phyloP scores from a whole-genome alignment of 1,140 invertebrate species.

The Varroa destructor region DNA sequence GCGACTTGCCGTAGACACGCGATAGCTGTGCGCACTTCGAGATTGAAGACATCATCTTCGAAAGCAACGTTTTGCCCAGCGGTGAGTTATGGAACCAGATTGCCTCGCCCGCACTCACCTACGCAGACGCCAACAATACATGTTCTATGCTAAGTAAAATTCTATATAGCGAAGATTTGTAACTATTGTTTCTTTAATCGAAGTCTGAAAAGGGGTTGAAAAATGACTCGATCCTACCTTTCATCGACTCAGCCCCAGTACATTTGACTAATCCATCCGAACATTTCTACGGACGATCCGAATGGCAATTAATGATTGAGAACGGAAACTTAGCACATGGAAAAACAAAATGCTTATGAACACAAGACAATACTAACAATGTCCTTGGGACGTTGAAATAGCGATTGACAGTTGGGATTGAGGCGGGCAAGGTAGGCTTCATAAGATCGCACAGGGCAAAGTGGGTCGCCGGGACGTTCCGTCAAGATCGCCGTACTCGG shows the following conservation, averaged over 20 bases:
- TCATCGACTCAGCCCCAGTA: background rate
- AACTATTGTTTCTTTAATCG: background rate
- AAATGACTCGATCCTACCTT: background rate
- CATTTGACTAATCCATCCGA: too few species aligned
- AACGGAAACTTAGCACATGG: background rate
- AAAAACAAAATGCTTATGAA: background rate
- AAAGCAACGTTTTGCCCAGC: constrained; percentile 34
- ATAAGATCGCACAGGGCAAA: constrained; percentile 33
- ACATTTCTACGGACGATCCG: too few species aligned
- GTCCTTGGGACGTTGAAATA: constrained; percentile 34
- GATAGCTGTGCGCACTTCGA: constrained; percentile 33
- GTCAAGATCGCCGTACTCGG: constrained; percentile 31
- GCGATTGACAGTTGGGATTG: constrained; percentile 33
- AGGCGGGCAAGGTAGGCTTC: constrained; percentile 32
- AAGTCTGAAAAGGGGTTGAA: background rate
- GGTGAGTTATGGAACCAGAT: constrained; percentile 34
- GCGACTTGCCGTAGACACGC: constrained; percentile 34
- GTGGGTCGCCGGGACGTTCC: constrained; percentile 33
- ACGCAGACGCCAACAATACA: background rate
- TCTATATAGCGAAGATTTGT: too few species aligned
- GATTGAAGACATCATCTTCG: constrained; percentile 35
- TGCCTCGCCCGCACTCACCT: constrained; percentile 10
- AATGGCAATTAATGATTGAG: too few species aligned
- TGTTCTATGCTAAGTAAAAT: too few species aligned
- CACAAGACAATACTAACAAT: background rate